Conservation (phyloP, 1,140 invertebrate species). For the Anthonomus grandis region DNA sequence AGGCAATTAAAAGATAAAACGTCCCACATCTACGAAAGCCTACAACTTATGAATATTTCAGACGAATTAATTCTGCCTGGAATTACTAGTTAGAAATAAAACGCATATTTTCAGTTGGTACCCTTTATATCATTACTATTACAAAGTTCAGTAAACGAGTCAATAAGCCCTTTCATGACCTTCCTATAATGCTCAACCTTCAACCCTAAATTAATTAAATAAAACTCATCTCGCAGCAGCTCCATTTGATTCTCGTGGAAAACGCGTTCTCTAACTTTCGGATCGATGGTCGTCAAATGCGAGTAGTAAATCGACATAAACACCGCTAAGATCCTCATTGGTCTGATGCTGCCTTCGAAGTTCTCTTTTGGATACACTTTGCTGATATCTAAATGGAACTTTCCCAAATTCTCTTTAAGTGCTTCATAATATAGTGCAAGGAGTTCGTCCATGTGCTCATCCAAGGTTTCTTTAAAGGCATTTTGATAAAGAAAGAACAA, state of each 20-base stretch:
- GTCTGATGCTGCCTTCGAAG: constrained; percentile 7
- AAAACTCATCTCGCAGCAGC: background rate
- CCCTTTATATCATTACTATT: background rate
- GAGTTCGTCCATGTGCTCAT: constrained; percentile 4
- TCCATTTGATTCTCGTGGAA: constrained; percentile 1
- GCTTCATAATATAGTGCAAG: constrained; percentile 14
- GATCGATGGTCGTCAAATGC: background rate
- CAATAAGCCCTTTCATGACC: background rate
- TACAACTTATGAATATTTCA: too few species aligned
- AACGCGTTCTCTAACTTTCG: background rate
- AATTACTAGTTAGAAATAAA: background rate
- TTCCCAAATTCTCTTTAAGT: constrained; percentile 2
- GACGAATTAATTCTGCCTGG: background rate
- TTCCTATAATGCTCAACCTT: background rate
- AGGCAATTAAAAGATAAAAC: too few species aligned
- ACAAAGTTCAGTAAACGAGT: constrained; percentile 1
- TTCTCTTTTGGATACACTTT: constrained; percentile 7
- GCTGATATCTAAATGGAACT: constrained; percentile 2
- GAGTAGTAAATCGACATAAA: constrained; percentile 3
- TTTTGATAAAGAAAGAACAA: constrained; percentile 54
- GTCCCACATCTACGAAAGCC: too few species aligned
- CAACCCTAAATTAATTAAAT: constrained; percentile 1
- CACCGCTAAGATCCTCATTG: constrained; percentile 1
- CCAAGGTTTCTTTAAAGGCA: constrained; percentile 47
- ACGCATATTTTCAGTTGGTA: background rate